Evolutionary conservation across 2,888 invertebrate species (phyloP), one percentile per base, ranked within the genome.

Genomic region (Limnephilus lunatus): DNA sequence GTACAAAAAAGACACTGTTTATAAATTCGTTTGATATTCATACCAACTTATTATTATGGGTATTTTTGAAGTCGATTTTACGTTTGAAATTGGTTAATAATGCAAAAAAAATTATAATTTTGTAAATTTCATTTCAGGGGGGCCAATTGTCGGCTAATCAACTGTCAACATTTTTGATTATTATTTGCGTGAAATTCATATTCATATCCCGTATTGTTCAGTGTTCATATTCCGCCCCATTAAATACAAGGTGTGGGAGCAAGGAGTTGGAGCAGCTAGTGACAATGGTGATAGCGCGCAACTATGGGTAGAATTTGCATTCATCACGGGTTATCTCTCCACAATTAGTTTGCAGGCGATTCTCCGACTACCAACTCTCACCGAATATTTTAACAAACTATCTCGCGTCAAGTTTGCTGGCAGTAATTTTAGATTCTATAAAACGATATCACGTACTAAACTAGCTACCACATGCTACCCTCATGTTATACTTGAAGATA

Each of bases 311-410:
- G 83, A 83, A 83, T 83, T 31, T 35, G 32, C 83, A 83, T 83
- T 83, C 32, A 35, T 83, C 83, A 31, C 5, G 32, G 7, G 35
- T 35, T 83, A 83, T 83, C 83, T 83, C 11, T 35, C 83, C 14
- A 30, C 83, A 35, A 83, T 83, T 83, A 83, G 31, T 83, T 68
- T 68, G 3, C 83, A 83, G 35, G 83, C 35, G 83, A 12, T 83
- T 7, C 35, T 83, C 32, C 15, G 31, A 83, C 83, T 15, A 25
- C 53, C 53, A 68, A 19, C 31, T 83, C 31, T 19, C 35, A 35
- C 32, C 35, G 5, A 83, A 83, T 32, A 83, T 83, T 83, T 83
- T 31, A 83, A 9, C 83, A 68, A 68, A 68, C 53, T 68, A 68
- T 68, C 53, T 68, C 19, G 53, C 53, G 5, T 25, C 19, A 4